Conservation (phyloP, 2,797 vertebrate species). For the Chelmon rostratus region DNA sequence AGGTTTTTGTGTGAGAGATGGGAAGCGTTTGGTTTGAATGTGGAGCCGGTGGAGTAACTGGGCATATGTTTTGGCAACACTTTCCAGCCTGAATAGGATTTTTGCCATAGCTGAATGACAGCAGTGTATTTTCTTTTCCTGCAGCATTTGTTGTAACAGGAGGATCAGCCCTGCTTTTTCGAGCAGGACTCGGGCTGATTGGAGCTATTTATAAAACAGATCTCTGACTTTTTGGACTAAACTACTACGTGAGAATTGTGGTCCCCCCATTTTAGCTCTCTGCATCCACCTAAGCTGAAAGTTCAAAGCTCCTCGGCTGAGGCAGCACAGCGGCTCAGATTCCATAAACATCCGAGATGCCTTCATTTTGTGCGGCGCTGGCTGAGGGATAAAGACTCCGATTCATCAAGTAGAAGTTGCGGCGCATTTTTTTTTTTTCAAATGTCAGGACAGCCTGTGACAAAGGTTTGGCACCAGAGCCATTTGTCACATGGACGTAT, state of each 20-base stretch:
- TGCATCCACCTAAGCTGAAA: constrained; percentile 37
- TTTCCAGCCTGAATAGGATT: constrained; percentile 32
- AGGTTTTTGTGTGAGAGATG: background rate
- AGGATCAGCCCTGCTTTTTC: constrained; percentile 22
- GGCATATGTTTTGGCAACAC: constrained; percentile 41
- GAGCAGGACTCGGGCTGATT: background rate
- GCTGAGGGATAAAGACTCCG: constrained; percentile 51
- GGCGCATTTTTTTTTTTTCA: constrained; percentile 14
- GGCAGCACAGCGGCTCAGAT: constrained; percentile 57
- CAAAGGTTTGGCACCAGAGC: constrained; percentile 69
- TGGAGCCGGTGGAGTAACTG: constrained; percentile 1
- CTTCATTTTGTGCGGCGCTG: constrained; percentile 50
- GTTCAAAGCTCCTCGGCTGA: constrained; percentile 54
- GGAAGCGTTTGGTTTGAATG: background rate
- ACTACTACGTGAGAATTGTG: background rate
- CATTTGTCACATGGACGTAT: constrained; percentile 68
- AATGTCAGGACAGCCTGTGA: constrained; percentile 55
- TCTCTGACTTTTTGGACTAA: background rate
- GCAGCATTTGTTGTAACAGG: constrained; percentile 44
- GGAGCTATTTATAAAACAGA: constrained; percentile 12
- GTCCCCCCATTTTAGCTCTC: background rate
- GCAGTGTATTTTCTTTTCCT: constrained; percentile 43
- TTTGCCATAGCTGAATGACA: constrained; percentile 54
- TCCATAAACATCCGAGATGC: constrained; percentile 69
- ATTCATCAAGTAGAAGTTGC: constrained; percentile 64